Base-by-base conservation (phyloP, 2,797 vertebrate species). In the Brachyrhaphis roseni region DNA sequence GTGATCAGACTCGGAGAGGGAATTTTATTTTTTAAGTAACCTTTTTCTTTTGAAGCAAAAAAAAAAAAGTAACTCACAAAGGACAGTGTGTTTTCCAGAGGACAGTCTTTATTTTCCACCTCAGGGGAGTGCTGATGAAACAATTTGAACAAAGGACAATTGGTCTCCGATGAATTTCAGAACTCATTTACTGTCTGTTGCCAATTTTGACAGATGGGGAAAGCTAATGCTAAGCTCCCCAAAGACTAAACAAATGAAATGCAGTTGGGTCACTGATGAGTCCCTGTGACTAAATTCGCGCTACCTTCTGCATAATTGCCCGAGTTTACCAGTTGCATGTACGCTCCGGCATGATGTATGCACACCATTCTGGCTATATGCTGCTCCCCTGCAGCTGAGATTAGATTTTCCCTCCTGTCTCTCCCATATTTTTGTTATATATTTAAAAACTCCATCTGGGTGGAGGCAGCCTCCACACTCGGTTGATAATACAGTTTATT, bases 401-500 rank as follows among this genome's bases (percentile, higher is more conserved):
- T 95, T 94, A 93, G 80, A 92, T 93, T 93, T 86, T 82, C 41
- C 77, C 59, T 73, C 80, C 66, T 87, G 80, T 81, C 71, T 78
- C 77, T 75, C 77, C 83, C 81, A 84, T 91, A 82, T 84, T 78
- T 74, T 59, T 53, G 0, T 81, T 81, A 59, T 84, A 82, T 86
- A 83, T 87, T 87, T 93, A 86, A 94, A 68, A 93, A 92, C 90
- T 93, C 89, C 90, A 92, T 93, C 88, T 93, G 74, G 68, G 79
- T 86, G 76, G 53, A 23, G 82, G 76, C 82, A 84, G 86, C 90
- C 79, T 89, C 80, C 85, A 86, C 49, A 81, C 80, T 82, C 74
- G 79, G 89, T 92, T 92, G 93, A 95, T 95, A 95, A 95, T 90
- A 78, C 85, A 93, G 91, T 96, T 95, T 95, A 96, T 95, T 95